Conservation (phyloP, 2,113 vertebrate species). For the Redunca redunca region DNA sequence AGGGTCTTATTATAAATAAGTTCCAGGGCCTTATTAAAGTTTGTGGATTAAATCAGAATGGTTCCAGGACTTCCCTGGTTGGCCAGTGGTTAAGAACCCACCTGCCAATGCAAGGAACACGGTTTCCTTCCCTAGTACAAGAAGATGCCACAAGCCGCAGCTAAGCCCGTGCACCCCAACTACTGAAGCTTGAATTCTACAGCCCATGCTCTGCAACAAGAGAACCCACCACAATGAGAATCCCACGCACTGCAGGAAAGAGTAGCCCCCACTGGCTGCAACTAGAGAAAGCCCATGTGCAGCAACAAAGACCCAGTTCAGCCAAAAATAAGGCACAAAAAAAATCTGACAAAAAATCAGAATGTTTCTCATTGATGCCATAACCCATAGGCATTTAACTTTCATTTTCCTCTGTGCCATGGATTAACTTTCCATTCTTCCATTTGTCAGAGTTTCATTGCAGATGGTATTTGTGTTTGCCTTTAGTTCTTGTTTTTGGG, state of each 20-base stretch:
- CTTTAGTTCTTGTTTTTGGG: background rate
- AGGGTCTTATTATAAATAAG: background rate
- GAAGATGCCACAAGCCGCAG: background rate
- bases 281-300: background rate
- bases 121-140: background rate
- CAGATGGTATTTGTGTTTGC: background rate
- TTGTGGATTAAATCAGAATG: background rate
- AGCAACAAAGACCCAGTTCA: background rate
- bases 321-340: background rate
- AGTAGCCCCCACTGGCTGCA: background rate
- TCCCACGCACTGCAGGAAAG: background rate
- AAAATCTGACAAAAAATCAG: background rate
- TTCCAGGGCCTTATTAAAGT: background rate
- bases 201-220: background rate
- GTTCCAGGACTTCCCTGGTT: background rate
- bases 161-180: fast-evolving
- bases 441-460: background rate
- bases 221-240: background rate
- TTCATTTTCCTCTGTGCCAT: background rate
- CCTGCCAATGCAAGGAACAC: background rate
- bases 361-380: background rate
- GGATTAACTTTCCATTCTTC: background rate
- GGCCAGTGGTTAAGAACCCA: background rate
- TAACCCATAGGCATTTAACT: background rate
- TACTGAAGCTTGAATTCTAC: background rate